phyloP scores from a whole-genome alignment of 2,797 vertebrate genomes.

The Hydrolagus colliei region DNA sequence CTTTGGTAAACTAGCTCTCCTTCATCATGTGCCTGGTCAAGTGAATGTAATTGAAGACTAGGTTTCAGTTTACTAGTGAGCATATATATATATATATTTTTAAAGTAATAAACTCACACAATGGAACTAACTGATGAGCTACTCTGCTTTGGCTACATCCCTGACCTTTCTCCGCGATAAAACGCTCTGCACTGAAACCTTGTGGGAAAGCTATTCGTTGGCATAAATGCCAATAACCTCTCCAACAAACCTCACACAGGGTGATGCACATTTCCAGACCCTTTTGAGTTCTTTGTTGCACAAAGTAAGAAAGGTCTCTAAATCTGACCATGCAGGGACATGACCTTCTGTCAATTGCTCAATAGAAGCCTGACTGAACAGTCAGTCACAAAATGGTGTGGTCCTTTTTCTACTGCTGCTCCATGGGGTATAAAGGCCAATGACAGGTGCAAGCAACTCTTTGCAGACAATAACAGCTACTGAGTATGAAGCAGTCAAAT shows the following conservation, averaged over 20 bases:
- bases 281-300: not conserved
- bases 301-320: not conserved
- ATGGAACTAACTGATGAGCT: not conserved
- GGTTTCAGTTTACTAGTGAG: not conserved
- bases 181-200: not conserved
- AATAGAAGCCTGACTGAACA: not conserved
- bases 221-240: not conserved
- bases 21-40: not conserved
- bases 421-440: not conserved
- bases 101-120: not conserved
- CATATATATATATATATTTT: not conserved
- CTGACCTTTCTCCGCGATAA: constrained; percentile 7
- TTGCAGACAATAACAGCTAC: not conserved
- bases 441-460: not conserved
- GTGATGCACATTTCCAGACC: not conserved
- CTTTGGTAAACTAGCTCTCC: not conserved
- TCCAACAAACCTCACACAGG: not conserved
- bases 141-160: not conserved
- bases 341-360: not conserved
- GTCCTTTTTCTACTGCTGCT: not conserved
- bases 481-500: not conserved
- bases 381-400: not conserved
- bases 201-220: constrained; percentile 16
- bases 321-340: not conserved
- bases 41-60: not conserved